These are phyloP conservation scores for Actinemys pallida DNA, from an alignment of 2,113 vertebrate species.

Conservation along the genomic window DNA sequence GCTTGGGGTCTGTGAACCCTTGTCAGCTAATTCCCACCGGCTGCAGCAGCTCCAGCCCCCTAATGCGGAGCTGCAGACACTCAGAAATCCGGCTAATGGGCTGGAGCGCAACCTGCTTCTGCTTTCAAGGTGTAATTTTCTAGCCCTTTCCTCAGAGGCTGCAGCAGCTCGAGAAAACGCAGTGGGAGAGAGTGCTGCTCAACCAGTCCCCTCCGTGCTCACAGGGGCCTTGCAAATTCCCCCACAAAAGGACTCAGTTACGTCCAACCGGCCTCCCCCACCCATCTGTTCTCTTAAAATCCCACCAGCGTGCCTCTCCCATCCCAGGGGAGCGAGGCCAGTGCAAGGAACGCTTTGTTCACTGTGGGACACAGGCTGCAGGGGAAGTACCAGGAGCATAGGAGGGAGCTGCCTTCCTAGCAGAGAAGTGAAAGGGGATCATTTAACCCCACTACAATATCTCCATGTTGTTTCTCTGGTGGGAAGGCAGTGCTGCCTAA, in stretches of 20 bases:
- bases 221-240: not conserved
- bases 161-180: not conserved
- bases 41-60: slow-evolving; percentile 23
- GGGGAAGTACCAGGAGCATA: not conserved
- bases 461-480: not conserved
- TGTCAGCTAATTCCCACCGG: not conserved
- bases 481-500: not conserved
- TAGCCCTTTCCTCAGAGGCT: not conserved
- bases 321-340: not conserved
- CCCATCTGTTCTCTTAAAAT: not conserved
- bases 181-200: rapidly evolving
- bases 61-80: not conserved
- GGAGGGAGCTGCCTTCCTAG: not conserved
- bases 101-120: not conserved
- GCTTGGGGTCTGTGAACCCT: rapidly evolving
- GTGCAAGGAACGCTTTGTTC: not conserved
- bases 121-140: not conserved
- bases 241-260: rapidly evolving
- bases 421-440: not conserved
- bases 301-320: too few relatives aligned
- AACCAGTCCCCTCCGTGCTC: not conserved
- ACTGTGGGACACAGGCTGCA: not conserved
- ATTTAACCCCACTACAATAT: not conserved
- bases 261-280: not conserved
- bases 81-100: slow-evolving; percentile 34